phyloP scores from a whole-genome alignment of 1,140 invertebrate species.

The Berghia stephanieae region DNA sequence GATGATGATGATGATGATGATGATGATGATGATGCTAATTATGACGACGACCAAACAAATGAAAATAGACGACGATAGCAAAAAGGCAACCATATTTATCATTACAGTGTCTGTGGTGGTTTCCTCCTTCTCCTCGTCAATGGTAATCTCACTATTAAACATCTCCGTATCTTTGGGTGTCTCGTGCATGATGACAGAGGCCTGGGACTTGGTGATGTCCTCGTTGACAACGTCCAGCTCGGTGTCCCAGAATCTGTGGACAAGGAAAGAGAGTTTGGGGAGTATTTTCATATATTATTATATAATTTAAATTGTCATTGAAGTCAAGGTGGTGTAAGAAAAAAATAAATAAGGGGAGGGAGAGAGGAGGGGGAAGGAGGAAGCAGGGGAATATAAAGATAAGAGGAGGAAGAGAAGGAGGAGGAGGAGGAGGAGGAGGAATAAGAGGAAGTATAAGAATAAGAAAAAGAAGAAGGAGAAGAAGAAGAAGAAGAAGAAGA shows the following conservation, averaged over 20 bases:
- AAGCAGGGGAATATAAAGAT: too few relatives aligned
- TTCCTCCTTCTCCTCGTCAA: slow-evolving; percentile 45
- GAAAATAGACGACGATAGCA: too few relatives aligned
- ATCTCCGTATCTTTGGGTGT: slow-evolving; percentile 47
- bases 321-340: too few relatives aligned
- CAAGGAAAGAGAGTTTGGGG: not conserved
- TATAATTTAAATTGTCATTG: too few relatives aligned
- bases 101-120: slow-evolving; percentile 40
- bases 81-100: too few relatives aligned
- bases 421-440: not conserved
- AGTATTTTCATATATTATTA: too few relatives aligned
- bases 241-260: slow-evolving; percentile 61
- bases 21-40: too few relatives aligned
- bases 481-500: not conserved
- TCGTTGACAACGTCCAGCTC: slow-evolving; percentile 40
- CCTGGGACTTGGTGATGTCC: slow-evolving; percentile 37
- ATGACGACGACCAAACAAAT: too few relatives aligned
- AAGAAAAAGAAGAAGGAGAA: not conserved
- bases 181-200: slow-evolving; percentile 48
- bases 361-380: not conserved
- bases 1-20: too few relatives aligned
- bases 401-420: not conserved
- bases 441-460: not conserved
- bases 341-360: too few relatives aligned
- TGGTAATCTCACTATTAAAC: slow-evolving; percentile 39